Conservation (phyloP, 1,140 invertebrate species). For the Scylla paramamosain region DNA sequence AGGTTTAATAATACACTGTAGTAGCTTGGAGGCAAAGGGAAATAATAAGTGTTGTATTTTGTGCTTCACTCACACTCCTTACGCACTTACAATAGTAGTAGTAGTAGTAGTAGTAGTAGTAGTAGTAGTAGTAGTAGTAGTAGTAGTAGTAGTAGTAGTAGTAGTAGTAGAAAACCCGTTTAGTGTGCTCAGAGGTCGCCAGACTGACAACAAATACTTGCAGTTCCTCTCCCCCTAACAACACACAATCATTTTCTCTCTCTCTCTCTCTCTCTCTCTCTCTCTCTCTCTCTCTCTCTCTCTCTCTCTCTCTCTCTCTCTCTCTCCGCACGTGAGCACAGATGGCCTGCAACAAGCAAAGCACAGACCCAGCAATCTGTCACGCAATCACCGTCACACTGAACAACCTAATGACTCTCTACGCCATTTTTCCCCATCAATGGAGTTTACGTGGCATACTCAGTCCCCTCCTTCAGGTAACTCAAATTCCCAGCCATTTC, state of each 20-base stretch:
- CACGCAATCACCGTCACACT: neutral
- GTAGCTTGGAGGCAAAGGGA: too few relatives aligned
- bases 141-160: constrained; percentile 22
- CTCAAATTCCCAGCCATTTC: too few relatives aligned
- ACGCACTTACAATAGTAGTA: neutral
- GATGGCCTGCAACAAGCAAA: neutral
- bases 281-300: too few relatives aligned
- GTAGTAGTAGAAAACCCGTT: neutral
- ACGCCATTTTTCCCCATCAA: neutral
- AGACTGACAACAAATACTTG: too few relatives aligned
- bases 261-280: too few relatives aligned
- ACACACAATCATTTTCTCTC: neutral
- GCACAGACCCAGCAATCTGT: neutral
- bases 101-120: constrained; percentile 19
- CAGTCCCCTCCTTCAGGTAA: too few relatives aligned
- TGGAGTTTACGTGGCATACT: too few relatives aligned
- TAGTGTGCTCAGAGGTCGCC: neutral
- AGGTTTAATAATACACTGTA: too few relatives aligned
- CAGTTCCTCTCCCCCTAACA: neutral
- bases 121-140: constrained; percentile 14
- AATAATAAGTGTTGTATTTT: too few relatives aligned
- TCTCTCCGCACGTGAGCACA: neutral
- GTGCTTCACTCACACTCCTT: too few relatives aligned
- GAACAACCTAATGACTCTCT: neutral
- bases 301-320: too few relatives aligned